A percentile compares a stretch with the other conserved stretches of the same genome.
phyloP scores from a whole-genome alignment of 1,140 invertebrate genomes.

The Diprion similis region DNA sequence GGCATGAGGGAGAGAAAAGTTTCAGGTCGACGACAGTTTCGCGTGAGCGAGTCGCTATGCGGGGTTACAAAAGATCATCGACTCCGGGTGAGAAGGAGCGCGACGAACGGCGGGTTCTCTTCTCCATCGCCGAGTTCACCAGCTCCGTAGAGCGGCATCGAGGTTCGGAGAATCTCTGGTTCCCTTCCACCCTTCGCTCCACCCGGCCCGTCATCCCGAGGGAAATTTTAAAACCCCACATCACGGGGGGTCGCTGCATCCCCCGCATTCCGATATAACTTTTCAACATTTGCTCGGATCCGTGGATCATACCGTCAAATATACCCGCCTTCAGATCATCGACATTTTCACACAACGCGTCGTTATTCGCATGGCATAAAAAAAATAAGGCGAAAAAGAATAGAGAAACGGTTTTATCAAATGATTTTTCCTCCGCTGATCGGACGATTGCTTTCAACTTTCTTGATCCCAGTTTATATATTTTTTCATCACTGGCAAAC shows the following conservation, averaged over 20 bases:
- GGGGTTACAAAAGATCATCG: background rate
- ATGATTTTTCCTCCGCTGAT: too few relatives aligned
- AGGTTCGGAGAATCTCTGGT: conserved; percentile 2
- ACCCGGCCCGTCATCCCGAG: background rate
- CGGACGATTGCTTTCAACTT: too few relatives aligned
- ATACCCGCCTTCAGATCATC: too few relatives aligned
- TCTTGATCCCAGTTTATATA: too few relatives aligned
- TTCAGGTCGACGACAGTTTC: too few relatives aligned
- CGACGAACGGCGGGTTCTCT: background rate
- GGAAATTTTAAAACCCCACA: background rate
- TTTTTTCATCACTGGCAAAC: too few relatives aligned
- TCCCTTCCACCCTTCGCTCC: background rate
- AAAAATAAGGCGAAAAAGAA: too few relatives aligned
- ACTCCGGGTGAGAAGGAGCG: background rate
- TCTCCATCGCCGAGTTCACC: background rate
- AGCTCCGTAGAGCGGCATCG: background rate
- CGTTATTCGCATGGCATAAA: too few relatives aligned
- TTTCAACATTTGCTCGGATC: background rate
- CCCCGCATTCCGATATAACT: background rate
- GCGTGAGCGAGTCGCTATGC: background rate
- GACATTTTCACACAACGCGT: too few relatives aligned
- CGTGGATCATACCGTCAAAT: too few relatives aligned
- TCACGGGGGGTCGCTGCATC: background rate
- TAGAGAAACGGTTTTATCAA: too few relatives aligned
- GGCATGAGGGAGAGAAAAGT: too few relatives aligned